Conservation (phyloP, 2,113 vertebrate genomes). For the Pristiophorus japonicus region DNA sequence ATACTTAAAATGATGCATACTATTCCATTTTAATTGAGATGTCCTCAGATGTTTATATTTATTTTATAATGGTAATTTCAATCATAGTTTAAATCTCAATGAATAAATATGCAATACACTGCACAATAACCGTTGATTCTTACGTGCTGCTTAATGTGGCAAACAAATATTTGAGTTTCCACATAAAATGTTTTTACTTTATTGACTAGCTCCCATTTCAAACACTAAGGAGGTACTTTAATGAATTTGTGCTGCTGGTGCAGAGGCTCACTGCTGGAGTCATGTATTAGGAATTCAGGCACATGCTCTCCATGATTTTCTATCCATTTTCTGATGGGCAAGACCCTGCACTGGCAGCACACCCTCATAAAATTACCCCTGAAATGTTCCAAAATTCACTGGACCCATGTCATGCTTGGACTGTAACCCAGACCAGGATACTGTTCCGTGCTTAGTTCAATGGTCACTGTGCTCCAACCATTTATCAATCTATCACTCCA, state of each 20-base stretch:
- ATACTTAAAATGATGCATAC: background rate
- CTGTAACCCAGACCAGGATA: background rate
- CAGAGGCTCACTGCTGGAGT: background rate
- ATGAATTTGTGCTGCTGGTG: background rate
- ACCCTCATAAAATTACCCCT: background rate
- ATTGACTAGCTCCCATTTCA: background rate
- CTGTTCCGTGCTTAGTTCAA: background rate
- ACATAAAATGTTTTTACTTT: background rate
- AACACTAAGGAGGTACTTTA: background rate
- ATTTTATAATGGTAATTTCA: background rate
- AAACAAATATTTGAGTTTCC: background rate
- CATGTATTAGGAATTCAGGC: background rate
- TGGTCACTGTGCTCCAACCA: background rate
- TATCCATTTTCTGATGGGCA: background rate
- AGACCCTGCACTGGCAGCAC: background rate
- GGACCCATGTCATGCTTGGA: background rate
- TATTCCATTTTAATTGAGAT: background rate
- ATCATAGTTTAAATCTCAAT: background rate
- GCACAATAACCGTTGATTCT: background rate
- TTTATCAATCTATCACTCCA: background rate
- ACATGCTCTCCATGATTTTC: background rate
- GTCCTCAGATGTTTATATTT: background rate
- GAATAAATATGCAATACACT: background rate
- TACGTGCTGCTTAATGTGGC: background rate
- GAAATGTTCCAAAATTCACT: background rate